These are phyloP conservation scores for Sarcophaga bullata DNA, from an alignment of 1,140 invertebrate genomes.

Conservation along the genomic window DNA sequence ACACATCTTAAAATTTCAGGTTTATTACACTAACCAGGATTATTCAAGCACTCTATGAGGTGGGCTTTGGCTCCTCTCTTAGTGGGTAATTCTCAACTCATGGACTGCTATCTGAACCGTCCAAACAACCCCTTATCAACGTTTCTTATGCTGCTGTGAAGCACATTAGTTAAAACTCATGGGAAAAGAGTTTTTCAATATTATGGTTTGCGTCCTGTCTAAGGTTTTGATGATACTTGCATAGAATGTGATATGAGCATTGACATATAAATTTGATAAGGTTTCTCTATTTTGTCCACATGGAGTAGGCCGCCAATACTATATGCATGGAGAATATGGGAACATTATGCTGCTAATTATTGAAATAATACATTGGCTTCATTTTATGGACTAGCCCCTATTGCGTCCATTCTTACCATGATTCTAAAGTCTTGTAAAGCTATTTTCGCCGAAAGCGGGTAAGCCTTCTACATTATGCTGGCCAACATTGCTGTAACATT, in stretches of 20 bases:
- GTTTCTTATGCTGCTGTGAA: slow-evolving; percentile 94
- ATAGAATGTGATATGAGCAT: slow-evolving; percentile 96
- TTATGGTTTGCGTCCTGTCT: background rate
- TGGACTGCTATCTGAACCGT: slow-evolving; percentile 52
- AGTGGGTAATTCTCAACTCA: slow-evolving; percentile 73
- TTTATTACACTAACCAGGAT: slow-evolving; percentile 82
- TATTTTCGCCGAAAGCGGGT: slow-evolving; percentile 96
- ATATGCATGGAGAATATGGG: slow-evolving; percentile 94
- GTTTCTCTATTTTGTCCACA: slow-evolving; percentile 90
- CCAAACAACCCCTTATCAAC: slow-evolving; percentile 75
- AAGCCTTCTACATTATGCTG: slow-evolving; percentile 98
- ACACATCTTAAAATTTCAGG: background rate
- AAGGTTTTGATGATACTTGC: slow-evolving; percentile 72
- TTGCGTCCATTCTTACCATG: slow-evolving; percentile 80
- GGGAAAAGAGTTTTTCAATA: background rate
- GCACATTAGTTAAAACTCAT: slow-evolving; percentile 92
- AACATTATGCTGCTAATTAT: slow-evolving; percentile 76
- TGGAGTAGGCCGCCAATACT: slow-evolving; percentile 91
- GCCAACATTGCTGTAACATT: too few relatives aligned
- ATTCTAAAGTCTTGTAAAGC: slow-evolving; percentile 93
- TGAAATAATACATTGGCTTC: background rate
- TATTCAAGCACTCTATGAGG: slow-evolving; percentile 89
- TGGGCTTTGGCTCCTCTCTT: slow-evolving; percentile 90
- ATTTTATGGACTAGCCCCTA: background rate
- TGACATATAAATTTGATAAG: slow-evolving; percentile 99